These are phyloP conservation scores for Peromyscus californicus DNA, from an alignment of 2,113 vertebrate species.

Conservation along the genomic window DNA sequence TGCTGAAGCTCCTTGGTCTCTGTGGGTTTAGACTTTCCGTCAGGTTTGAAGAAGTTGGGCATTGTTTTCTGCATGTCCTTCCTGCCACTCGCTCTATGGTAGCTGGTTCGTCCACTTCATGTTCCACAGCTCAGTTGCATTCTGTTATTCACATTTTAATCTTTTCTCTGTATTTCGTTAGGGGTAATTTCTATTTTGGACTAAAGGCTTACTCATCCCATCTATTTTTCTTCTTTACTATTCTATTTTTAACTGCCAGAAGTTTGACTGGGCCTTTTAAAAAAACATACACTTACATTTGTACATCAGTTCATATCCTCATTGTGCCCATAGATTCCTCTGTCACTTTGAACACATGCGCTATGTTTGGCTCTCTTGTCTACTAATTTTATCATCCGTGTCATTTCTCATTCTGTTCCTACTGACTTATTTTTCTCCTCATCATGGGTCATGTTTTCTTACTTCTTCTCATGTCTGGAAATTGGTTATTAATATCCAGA, in stretches of 20 bases:
- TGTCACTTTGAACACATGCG: not conserved
- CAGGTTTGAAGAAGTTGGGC: not conserved
- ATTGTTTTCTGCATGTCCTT: not conserved
- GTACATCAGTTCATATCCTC: not conserved
- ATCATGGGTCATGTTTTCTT: slow-evolving; percentile 24
- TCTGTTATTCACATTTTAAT: not conserved
- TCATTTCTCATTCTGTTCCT: slow-evolving; percentile 31
- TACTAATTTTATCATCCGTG: slow-evolving; percentile 18
- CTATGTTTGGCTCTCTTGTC: not conserved
- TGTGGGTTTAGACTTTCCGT: not conserved
- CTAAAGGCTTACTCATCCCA: not conserved
- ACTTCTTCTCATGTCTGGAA: not conserved
- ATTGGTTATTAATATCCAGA: slow-evolving; percentile 6
- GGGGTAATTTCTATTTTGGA: not conserved
- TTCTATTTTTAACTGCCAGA: slow-evolving; percentile 21
- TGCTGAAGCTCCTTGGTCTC: not conserved
- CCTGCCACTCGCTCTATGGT: not conserved
- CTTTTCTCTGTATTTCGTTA: not conserved
- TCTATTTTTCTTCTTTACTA: not conserved
- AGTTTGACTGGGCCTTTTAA: not conserved
- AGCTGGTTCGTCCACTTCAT: not conserved
- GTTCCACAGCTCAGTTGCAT: not conserved
- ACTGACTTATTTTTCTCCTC: slow-evolving; percentile 2
- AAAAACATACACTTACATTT: not conserved
- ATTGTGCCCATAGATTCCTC: not conserved